These are phyloP conservation scores for Saccopteryx bilineata DNA, from an alignment of 2,113 vertebrate species.

Conservation along the genomic window DNA sequence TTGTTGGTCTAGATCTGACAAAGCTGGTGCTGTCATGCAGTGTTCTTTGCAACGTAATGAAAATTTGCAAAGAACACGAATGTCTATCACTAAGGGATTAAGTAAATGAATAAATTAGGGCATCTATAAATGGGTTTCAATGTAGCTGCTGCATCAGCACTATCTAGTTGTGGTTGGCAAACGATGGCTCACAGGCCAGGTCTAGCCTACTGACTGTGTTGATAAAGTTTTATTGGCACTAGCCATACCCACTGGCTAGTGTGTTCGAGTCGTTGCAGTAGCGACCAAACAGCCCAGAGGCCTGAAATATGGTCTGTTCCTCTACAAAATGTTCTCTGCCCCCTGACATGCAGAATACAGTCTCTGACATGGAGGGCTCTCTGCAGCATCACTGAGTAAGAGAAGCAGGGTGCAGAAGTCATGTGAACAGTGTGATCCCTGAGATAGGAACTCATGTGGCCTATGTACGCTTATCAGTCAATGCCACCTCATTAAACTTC, in stretches of 20 bases:
- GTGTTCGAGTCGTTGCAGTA: neutral
- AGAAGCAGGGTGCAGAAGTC: neutral
- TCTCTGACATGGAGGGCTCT: neutral
- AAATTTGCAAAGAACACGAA: neutral
- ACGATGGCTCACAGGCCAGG: neutral
- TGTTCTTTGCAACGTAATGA: neutral
- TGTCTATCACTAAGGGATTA: neutral
- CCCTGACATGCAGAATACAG: neutral
- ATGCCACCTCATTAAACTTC: too few relatives aligned
- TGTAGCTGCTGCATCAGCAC: neutral
- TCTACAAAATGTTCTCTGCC: neutral
- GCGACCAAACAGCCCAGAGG: neutral
- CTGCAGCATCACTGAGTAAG: neutral
- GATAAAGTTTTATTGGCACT: conserved; percentile 2
- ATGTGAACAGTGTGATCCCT: neutral
- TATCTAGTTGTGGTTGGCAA: neutral
- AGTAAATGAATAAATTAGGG: neutral
- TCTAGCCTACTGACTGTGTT: neutral
- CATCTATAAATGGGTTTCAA: neutral
- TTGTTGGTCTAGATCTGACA: neutral
- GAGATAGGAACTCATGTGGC: neutral
- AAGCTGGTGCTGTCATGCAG: neutral
- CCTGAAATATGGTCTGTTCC: neutral
- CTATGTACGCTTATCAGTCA: too few relatives aligned
- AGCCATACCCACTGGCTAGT: neutral